A percentile compares a stretch with the other conserved stretches of the same genome.
Evolutionary conservation across 2,888 invertebrate genomes (phyloP).

Genomic region (Gymnocheta viridis): DNA sequence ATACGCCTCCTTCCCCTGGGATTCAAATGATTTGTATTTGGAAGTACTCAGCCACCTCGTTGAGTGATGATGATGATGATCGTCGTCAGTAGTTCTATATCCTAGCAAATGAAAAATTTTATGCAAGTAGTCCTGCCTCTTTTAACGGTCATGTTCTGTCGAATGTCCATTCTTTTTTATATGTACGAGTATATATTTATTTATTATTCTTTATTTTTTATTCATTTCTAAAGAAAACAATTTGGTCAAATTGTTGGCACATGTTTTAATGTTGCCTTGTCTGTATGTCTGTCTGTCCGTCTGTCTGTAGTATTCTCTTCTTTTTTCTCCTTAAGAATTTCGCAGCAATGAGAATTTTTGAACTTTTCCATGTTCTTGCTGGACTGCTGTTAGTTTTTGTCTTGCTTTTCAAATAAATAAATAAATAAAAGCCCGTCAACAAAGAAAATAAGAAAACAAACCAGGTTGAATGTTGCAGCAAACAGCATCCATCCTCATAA

Average conservation of each 20-base stretch:
- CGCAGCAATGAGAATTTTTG: constrained; percentile 32
- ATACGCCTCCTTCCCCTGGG: no score
- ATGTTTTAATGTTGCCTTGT: constrained; percentile 46
- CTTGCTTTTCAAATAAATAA: constrained; percentile 29
- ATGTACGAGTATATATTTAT: no score
- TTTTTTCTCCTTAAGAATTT: constrained; percentile 3
- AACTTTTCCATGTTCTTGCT: constrained; percentile 29
- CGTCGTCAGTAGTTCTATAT: neutral
- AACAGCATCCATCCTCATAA: constrained; percentile 21
- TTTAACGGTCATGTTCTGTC: constrained; percentile 42
- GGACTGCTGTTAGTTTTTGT: neutral
- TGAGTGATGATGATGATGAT: no score
- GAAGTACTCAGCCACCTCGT: no score
- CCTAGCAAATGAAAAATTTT: neutral
- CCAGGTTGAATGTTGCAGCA: constrained; percentile 17
- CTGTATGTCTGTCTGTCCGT: neutral
- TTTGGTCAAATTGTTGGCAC: constrained; percentile 59
- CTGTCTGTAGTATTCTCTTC: neutral
- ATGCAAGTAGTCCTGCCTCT: constrained; percentile 22
- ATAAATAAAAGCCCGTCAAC: constrained; percentile 17
- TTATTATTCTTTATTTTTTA: constrained; percentile 3
- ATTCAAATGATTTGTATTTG: no score
- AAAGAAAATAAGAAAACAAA: constrained; percentile 13
- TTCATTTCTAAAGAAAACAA: constrained; percentile 31
- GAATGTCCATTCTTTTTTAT: neutral